These are phyloP conservation scores for Paraplagusia blochii DNA, from an alignment of 2,113 vertebrate genomes.

Conservation along the genomic window DNA sequence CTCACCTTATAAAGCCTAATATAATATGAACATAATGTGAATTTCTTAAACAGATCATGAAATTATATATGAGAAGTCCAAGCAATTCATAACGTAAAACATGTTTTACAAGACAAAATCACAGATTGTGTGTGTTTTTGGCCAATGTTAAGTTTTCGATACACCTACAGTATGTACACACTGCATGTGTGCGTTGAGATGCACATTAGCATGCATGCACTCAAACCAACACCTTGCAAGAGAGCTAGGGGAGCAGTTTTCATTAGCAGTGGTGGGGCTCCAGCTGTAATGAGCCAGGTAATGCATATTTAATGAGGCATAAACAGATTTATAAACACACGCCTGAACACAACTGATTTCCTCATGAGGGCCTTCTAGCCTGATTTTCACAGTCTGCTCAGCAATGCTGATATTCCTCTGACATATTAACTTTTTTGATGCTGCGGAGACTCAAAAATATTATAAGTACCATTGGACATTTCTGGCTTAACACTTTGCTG, in stretches of 20 bases:
- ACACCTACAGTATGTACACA: slow-evolving; percentile 12
- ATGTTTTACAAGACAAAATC: too few species aligned
- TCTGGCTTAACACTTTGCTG: background rate
- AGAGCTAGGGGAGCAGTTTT: slow-evolving; percentile 54
- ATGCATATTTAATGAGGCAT: slow-evolving; percentile 78
- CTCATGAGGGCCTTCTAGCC: slow-evolving; percentile 27
- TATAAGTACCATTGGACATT: background rate
- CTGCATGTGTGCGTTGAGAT: background rate
- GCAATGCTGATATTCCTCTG: slow-evolving; percentile 31
- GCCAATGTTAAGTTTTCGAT: background rate
- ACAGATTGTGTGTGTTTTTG: too few species aligned
- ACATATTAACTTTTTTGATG: slow-evolving; percentile 11
- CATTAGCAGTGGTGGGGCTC: slow-evolving; percentile 63
- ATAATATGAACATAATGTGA: too few species aligned
- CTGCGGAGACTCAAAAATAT: slow-evolving; percentile 11
- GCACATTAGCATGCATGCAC: slow-evolving; percentile 21
- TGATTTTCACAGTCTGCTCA: slow-evolving; percentile 35
- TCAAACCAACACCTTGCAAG: slow-evolving; percentile 52
- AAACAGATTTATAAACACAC: slow-evolving; percentile 69
- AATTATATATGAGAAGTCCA: too few species aligned
- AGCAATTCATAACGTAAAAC: too few species aligned
- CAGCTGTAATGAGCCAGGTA: slow-evolving; percentile 75
- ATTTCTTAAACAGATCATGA: too few species aligned
- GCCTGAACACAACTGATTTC: slow-evolving; percentile 36
- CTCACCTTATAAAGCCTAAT: too few species aligned